Base-by-base conservation (phyloP, 2,113 vertebrate genomes). In the Pangasianodon hypophthalmus region DNA sequence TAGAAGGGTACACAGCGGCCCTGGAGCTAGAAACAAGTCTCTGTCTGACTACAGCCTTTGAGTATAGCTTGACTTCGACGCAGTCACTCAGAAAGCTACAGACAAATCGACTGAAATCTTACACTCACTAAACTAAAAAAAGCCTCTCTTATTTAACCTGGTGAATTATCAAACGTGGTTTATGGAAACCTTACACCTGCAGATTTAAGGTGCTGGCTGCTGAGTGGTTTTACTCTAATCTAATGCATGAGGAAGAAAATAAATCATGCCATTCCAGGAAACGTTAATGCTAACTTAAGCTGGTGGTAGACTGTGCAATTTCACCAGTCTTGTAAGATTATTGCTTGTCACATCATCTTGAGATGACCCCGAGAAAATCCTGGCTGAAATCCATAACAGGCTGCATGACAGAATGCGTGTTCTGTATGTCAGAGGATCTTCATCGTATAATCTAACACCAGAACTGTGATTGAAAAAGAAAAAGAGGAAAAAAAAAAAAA, bases 21-120 rank as follows among this genome's bases (percentile, higher is more conserved):
- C 54, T 84, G 82, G 32, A 60, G 82, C 54, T 37, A 4, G 80
- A 82, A 9, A 2, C 50, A 26, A 37, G 80, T 14, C 54, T 60
- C 81, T 37, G 5, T 29, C 26, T 44, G 56, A 60, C 54, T 54
- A 24, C 50, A 21, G 50, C 50, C 52, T 60, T 60, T 26, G 11
- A 60, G 56, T 32, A 9, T 18, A 32, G 16, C 50, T 19, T 6
- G 21, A 26, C 19, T 83, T 37, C 19, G 10, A 83, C 2, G 32
- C 54, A 54, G 46, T 54, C 50, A 82, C 18, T 82, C 50, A 37
- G 37, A 50, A 32, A 48, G 77, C 77, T 80, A 18, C 79, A 83
- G 81, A 83, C 54, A 24, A 82, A 58, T 83, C 19, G 54, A 58
- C 54, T 83, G 81, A 83, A 83, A 83, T 58, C 32, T 58, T 83